Evolutionary conservation across 2,888 invertebrate genomes (phyloP), one percentile per base, ranked within the genome.

Genomic region (Xanthorhoe designata): DNA sequence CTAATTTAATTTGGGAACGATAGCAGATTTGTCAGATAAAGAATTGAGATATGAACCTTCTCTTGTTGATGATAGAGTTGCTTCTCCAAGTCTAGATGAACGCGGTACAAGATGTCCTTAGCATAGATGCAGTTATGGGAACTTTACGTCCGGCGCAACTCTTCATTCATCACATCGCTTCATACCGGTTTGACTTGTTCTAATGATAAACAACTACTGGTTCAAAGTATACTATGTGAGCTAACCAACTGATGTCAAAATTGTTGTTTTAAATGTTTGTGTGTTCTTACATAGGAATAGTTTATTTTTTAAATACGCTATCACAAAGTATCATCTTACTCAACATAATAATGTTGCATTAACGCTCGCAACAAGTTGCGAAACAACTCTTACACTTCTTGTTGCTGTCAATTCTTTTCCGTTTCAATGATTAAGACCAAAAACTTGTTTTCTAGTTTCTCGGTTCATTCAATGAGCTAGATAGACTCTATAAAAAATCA

Each of bases 101-200:
- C 6, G 32, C 32, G 8, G 38, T 13, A 13, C 38, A 42, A 38
- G 38, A 19, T 61, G 42, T 10, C 13, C 47, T 47, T 61, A 52
- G 45, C 29, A 53, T 17, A 19, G 47, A 45, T 35, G 13, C 49
- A 60, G 32, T 53, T 52, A 61, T 19, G 7, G 24, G 24, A 42
- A 42, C 15, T 45, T 17, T 50, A 47, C 51, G 50, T 56, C 45
- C 29, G 45, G 29, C 35, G 7, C 15, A 45, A n/a, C 45, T 61
- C 32, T 63, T 57, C 57, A 63, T 56, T 56, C 56, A 56, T 45
- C n/a, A 29, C 45, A 45, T 63, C 45, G 52, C 24, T 52, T 42
- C 51, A 51, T 56, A 56, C 61, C 52, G 51, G 56, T 61, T 55
- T 52, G 10, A 57, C 65, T 47, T 42, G 56, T 61, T 35, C 17